These are phyloP conservation scores for Phaenicophaeus curvirostris DNA, from an alignment of 2,797 vertebrate genomes.

Conservation along the genomic window DNA sequence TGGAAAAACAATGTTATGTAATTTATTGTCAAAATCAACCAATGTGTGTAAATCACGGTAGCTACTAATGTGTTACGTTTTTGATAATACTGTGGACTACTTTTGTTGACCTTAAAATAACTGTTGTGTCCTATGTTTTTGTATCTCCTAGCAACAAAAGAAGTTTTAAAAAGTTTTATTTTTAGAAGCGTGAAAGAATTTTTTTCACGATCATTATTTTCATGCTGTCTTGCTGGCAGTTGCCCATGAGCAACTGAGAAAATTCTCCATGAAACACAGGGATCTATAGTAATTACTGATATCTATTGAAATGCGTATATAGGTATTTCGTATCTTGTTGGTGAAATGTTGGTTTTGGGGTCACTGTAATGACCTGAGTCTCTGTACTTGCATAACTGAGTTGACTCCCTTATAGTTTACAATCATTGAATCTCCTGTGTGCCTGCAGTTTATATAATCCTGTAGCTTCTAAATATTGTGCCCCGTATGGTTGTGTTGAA, in stretches of 20 bases:
- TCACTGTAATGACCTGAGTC: not conserved
- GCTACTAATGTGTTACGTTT: not conserved
- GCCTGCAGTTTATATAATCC: not conserved
- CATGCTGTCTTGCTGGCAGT: not conserved
- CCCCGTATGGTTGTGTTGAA: not conserved
- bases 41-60: not conserved
- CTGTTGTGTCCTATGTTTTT: conserved; percentile 30
- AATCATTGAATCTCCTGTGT: not conserved
- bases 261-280: not conserved
- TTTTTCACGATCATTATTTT: not conserved
- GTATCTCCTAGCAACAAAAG: not conserved
- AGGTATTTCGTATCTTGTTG: not conserved
- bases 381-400: not conserved
- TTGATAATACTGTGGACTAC: not conserved
- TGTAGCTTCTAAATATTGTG: not conserved
- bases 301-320: not conserved
- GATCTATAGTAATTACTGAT: not conserved
- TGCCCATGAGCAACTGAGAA: not conserved
- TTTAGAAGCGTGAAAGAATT: conserved; percentile 32
- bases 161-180: conserved; percentile 22
- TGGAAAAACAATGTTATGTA: not conserved
- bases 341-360: not conserved
- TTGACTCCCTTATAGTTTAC: not conserved
- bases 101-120: conserved; percentile 11
- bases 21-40: conserved; percentile 1